Conservation (phyloP, 2,888 invertebrate genomes). For the Unio delphinus region DNA sequence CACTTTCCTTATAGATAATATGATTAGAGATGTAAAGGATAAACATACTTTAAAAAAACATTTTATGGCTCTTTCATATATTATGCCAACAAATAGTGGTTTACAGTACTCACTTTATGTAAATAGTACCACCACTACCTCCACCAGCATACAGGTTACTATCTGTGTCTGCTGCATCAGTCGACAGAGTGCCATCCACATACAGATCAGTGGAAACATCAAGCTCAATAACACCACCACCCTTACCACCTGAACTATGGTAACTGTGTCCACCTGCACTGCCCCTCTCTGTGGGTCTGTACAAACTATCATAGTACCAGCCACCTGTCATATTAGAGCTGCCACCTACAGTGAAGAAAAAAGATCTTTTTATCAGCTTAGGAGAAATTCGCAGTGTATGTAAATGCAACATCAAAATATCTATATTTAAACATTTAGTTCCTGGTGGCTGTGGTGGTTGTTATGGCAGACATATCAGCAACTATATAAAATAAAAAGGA, state of each 20-base stretch:
- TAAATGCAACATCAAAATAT: too few relatives aligned
- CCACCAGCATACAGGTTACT: conserved; percentile 39
- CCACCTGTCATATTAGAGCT: conserved; percentile 26
- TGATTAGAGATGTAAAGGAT: too few relatives aligned
- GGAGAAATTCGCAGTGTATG: too few relatives aligned
- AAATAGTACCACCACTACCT: conserved; percentile 54
- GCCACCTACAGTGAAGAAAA: conserved; percentile 4
- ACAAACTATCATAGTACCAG: conserved; percentile 46
- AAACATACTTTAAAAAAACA: too few relatives aligned
- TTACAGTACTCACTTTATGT: conserved; percentile 22
- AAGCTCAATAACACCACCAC: conserved; percentile 42
- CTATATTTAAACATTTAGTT: too few relatives aligned
- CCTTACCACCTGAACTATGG: conserved; percentile 31
- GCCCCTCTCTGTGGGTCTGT: conserved; percentile 37
- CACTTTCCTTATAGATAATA: too few relatives aligned
- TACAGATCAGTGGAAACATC: conserved; percentile 31
- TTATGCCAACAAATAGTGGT: background rate
- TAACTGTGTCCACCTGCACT: conserved; percentile 40
- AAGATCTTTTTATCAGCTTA: too few relatives aligned
- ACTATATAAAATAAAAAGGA: too few relatives aligned
- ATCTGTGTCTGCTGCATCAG: conserved; percentile 37
- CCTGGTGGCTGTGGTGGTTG: too few relatives aligned
- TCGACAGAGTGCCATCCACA: conserved; percentile 35
- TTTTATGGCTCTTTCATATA: too few relatives aligned
- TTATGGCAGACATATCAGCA: too few relatives aligned